phyloP scores from a whole-genome alignment of 1,140 invertebrate species.

The Sminthurides bifidus region DNA sequence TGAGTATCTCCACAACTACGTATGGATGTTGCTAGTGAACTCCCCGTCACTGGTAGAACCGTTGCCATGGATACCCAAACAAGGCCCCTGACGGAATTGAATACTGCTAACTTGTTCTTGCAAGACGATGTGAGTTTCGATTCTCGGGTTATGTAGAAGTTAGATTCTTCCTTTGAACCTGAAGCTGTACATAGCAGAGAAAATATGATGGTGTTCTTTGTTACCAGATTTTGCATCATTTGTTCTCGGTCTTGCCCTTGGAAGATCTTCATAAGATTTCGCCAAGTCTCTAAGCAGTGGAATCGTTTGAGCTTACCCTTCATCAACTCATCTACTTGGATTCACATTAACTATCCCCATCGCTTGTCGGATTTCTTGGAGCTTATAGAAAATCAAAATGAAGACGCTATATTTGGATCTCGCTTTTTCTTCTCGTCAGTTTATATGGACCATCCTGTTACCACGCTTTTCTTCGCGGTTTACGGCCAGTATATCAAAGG shows the following conservation, averaged over 20 bases:
- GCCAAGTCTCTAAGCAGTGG: not conserved
- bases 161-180: not conserved
- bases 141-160: not conserved
- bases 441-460: not conserved
- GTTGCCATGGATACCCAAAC: too few relatives aligned
- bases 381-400: not conserved
- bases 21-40: too few relatives aligned
- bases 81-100: too few relatives aligned
- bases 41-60: too few relatives aligned
- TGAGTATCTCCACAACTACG: too few relatives aligned
- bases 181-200: not conserved
- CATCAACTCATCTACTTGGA: not conserved
- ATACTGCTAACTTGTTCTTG: not conserved
- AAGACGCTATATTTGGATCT: not conserved
- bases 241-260: not conserved
- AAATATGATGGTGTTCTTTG: not conserved
- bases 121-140: slow-evolving; percentile 1
- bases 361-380: not conserved
- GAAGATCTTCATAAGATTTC: not conserved
- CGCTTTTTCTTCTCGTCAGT: not conserved
- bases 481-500: not conserved
- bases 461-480: not conserved
- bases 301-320: not conserved
- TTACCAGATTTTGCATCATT: slow-evolving; percentile 1
- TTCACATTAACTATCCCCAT: slow-evolving; percentile 1